Base-by-base conservation (phyloP, 1,140 invertebrate species). In the Drosophila triauraria region DNA sequence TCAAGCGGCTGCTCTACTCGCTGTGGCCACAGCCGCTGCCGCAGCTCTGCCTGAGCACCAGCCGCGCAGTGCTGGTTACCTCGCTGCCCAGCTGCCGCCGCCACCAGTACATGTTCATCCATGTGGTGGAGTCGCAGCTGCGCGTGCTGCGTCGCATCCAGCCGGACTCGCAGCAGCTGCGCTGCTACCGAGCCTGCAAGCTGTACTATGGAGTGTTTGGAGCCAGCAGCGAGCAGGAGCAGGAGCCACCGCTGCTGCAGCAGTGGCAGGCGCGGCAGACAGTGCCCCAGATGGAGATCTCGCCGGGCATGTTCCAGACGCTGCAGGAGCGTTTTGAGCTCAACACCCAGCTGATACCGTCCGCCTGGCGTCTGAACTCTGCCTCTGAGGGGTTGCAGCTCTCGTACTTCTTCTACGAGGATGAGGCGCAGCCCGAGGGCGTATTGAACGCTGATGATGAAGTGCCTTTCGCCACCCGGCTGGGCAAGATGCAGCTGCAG, bases 71-170 rank as follows among this genome's bases (percentile, higher is more conserved):
- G 27, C 60, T 88, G 8, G 57, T 54, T 2, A 56, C 54, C 54
- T 78, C 64, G 9, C 48, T 86, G 67, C 84, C 91, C 10, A 75
- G 64, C 56, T 59, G 79, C 60, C 68, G 81, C 0, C 51, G 58
- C 10, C 58, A 72, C 20, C 82, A 79, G 17, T 90, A 72, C 54
- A 67, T 92, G 74, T 56, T 92, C 7, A 58, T 92, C 13, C 79
- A 90, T 17, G 78, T 92, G 17, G 71, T 91, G 6, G 91, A 92
- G 38, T 76, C 80, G 3, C 56, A 91, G 44, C 57, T 92, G 13
- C 47, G 59, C 2, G 65, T 92, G 23, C 47, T 92, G 50, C 87
- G 84, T 12, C 70, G 72, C 15, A 57, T 56, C 4, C 44, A 53
- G 27, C 35, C 51, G 6, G 30, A 57, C 4, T 32, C 46, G 15